phyloP scores from a whole-genome alignment of 2,888 invertebrate genomes.

The Agriopis marginaria region DNA sequence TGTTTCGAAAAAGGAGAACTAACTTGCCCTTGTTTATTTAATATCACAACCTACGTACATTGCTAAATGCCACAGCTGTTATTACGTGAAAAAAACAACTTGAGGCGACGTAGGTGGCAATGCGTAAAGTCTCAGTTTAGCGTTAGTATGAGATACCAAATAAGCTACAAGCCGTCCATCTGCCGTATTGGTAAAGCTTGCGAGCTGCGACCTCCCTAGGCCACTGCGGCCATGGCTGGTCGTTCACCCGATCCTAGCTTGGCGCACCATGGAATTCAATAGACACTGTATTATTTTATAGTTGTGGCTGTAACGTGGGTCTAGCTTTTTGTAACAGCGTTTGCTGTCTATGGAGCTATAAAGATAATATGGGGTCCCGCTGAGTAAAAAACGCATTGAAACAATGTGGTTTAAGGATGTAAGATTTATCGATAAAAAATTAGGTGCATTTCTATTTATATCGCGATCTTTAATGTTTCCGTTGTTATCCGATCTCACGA shows the following conservation, averaged over 20 bases:
- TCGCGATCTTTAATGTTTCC: conserved; percentile 10
- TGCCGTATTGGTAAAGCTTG: conserved; percentile 48
- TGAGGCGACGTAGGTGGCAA: conserved; percentile 3
- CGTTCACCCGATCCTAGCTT: conserved; percentile 67
- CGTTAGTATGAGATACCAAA: conserved; percentile 24
- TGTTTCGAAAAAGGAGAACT: conserved; percentile 4
- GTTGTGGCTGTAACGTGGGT: conserved; percentile 4
- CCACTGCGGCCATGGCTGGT: conserved; percentile 71
- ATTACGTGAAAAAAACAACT: not conserved
- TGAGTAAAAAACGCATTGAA: not conserved
- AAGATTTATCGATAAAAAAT: conserved; percentile 4
- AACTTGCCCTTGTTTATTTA: conserved; percentile 8
- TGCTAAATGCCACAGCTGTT: conserved; percentile 17
- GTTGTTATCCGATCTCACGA: conserved; percentile 12
- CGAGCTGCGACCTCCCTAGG: conserved; percentile 60
- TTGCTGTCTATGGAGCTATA: not conserved
- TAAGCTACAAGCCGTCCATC: conserved; percentile 15
- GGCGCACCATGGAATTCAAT: conserved; percentile 34
- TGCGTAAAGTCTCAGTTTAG: conserved; percentile 12
- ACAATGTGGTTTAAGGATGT: not conserved
- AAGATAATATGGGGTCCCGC: not conserved
- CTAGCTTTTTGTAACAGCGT: not conserved
- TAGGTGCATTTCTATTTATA: conserved; percentile 8
- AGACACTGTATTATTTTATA: conserved; percentile 21
- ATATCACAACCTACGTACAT: conserved; percentile 11